These are phyloP conservation scores for Melierax canorus DNA, from an alignment of 2,113 vertebrate genomes.

Conservation along the genomic window DNA sequence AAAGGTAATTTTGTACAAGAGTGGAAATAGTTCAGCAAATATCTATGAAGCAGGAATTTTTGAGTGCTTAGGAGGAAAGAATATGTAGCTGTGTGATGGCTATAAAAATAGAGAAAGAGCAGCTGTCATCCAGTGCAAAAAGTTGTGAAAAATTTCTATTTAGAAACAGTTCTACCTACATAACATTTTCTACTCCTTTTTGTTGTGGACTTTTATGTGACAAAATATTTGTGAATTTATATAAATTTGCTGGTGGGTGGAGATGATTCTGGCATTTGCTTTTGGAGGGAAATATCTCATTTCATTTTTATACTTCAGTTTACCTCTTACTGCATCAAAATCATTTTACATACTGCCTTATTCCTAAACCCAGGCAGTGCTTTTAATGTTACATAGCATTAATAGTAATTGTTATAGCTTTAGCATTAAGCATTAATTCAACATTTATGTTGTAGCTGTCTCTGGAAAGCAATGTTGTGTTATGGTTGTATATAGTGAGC, in stretches of 20 bases:
- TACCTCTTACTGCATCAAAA: neutral
- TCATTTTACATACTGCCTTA: neutral
- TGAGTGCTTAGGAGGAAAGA: neutral
- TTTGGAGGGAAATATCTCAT: neutral
- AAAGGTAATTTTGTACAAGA: neutral
- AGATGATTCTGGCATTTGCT: neutral
- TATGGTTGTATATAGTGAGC: neutral
- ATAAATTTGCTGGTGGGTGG: neutral
- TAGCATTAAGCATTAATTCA: neutral
- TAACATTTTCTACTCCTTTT: neutral
- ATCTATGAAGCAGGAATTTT: neutral
- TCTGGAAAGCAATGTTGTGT: neutral
- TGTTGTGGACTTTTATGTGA: neutral
- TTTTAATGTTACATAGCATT: neutral
- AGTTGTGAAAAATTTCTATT: neutral
- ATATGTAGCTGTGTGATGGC: neutral
- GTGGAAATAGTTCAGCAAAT: neutral
- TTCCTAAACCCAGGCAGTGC: neutral
- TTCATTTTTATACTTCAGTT: neutral
- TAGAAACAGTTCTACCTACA: neutral
- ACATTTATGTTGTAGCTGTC: neutral
- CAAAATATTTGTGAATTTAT: neutral
- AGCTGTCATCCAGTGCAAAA: neutral
- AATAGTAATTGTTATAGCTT: neutral
- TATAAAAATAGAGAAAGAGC: neutral